Conservation (phyloP, 23 tunicate genomes). For the Trididemnum nubilum region DNA sequence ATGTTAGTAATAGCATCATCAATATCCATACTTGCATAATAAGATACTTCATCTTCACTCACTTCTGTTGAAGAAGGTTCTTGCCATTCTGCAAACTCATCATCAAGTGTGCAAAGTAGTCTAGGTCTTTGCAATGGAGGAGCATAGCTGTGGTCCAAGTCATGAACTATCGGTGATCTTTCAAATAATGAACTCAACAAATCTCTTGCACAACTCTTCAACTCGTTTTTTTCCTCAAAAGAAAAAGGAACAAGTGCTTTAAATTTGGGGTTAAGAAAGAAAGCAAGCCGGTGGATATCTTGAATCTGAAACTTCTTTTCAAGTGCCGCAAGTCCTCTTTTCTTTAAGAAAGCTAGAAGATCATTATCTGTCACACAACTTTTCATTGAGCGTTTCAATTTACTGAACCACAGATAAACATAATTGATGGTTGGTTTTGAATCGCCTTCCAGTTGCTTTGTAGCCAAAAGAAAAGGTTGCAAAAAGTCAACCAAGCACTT, state of each 20-base stretch:
- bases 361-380: not conserved
- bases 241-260: not conserved
- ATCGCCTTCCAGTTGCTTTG: slow-evolving; percentile 6
- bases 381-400: not conserved
- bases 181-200: too few species aligned
- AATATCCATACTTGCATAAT: not conserved
- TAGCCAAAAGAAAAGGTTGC: not conserved
- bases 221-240: not conserved
- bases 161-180: too few species aligned
- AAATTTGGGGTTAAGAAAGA: slow-evolving; percentile 15
- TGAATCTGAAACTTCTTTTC: not conserved
- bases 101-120: too few species aligned
- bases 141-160: not conserved
- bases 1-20: not conserved
- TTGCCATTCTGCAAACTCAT: slow-evolving; percentile 23
- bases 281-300: not conserved
- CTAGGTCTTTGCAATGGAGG: too few species aligned
- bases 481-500: not conserved
- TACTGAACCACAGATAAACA: not conserved
- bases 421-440: not conserved
- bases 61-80: not conserved
- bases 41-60: not conserved
- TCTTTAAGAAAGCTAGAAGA: not conserved
- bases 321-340: not conserved
- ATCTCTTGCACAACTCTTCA: not conserved